Evolutionary conservation across 2,113 vertebrate species (phyloP), one percentile per base, ranked within the genome.

Genomic region (Argyrosomus japonicus): DNA sequence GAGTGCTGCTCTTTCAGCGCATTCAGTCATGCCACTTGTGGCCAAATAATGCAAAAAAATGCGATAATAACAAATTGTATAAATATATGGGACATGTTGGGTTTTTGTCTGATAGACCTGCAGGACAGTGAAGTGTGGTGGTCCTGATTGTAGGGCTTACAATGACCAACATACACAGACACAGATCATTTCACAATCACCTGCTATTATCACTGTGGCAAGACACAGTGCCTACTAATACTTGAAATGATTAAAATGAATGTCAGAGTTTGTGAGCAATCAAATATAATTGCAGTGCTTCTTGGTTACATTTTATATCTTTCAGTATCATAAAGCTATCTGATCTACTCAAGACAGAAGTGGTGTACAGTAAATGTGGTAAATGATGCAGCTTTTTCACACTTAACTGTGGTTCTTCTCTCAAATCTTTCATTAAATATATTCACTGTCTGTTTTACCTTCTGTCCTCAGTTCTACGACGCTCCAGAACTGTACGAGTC

Each of bases 401-500:
- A 32, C 14, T 18, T 9, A 40, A 1, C 21, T 15, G 54, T 81
- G 11, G 12, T 32, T 73, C 62, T 19, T 61, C 47, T 43, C 4
- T 48, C 17, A 48, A 25, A 40, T 56, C 14, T 32, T 17, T 50
- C 6, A 32, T 11, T 19, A 3, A 14, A 29, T 48, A 15, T 74
- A 45, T 62, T 81, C 6, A 7, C 9, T 72, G 63, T 76, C 1
- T 58, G 32, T 71, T 84, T 21, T 58, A 9, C 15, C 71, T 51
- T 84, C 23, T 72, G 9, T 74, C 70, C 69, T 72, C 91, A 99
- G 98, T 99, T 99, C 95, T 95, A 99, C 0, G 95, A 93, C 0
- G 98, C 98, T 19, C 97, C 98, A 0, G 92, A 93, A 0, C 93
- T 96, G 2, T 99, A 99, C 0, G 97, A 99, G 90, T 93, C 96